phyloP scores from a whole-genome alignment of 2,797 vertebrate genomes.

The Bradypodion pumilum region DNA sequence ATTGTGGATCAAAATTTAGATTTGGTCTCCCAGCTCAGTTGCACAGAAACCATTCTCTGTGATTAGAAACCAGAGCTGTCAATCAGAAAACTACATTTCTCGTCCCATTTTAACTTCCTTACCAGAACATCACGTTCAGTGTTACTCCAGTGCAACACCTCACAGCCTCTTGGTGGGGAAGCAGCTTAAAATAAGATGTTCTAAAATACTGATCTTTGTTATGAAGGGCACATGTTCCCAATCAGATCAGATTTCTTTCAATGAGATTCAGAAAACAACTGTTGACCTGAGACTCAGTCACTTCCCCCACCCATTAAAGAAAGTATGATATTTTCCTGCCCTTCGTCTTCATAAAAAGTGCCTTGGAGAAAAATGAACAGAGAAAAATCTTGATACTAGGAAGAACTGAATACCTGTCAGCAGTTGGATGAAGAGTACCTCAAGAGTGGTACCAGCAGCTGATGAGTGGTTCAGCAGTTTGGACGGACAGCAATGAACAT shows the following conservation, averaged over 20 bases:
- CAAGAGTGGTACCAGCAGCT: not conserved
- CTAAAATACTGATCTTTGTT: not conserved
- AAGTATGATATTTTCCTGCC: not conserved
- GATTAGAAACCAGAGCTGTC: too few relatives aligned
- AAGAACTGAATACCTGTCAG: not conserved
- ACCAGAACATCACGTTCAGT: conserved; percentile 16
- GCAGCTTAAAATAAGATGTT: not conserved
- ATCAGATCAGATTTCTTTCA: conserved; percentile 1
- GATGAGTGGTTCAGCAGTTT: not conserved
- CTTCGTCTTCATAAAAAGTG: conserved; percentile 1
- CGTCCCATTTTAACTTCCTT: too few relatives aligned
- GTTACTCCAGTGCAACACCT: not conserved
- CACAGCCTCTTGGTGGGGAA: not conserved
- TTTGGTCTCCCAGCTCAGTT: not conserved
- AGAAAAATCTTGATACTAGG: not conserved
- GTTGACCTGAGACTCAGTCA: not conserved
- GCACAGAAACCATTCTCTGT: not conserved
- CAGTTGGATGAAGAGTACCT: not conserved
- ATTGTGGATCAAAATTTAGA: not conserved
- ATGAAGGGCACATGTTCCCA: not conserved
- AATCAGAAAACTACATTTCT: too few relatives aligned
- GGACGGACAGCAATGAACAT: not conserved
- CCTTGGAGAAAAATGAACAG: not conserved
- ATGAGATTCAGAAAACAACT: not conserved
- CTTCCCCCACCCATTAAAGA: not conserved